Conservation (phyloP, 2,888 invertebrate species). For the Ligdia adustata region DNA sequence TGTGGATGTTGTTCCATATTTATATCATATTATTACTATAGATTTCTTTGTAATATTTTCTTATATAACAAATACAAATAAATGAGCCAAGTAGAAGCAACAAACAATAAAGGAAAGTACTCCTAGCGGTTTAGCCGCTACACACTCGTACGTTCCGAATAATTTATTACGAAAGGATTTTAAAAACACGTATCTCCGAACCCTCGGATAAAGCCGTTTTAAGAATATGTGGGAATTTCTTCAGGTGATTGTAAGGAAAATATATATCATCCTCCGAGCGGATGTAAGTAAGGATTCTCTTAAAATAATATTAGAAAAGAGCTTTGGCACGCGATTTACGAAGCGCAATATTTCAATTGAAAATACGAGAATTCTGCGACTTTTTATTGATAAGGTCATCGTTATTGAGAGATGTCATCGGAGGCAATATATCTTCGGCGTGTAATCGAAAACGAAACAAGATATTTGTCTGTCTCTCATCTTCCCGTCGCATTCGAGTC, state of each 20-base stretch:
- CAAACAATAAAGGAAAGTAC: slow-evolving; percentile 56
- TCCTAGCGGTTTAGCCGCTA: slow-evolving; percentile 61
- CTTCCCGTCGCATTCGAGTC: slow-evolving; percentile 61
- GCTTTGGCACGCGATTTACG: slow-evolving; percentile 21
- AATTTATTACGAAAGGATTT: slow-evolving; percentile 80
- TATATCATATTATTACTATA: too few relatives aligned
- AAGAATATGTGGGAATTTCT: slow-evolving; percentile 76
- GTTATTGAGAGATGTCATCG: slow-evolving; percentile 12
- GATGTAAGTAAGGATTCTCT: slow-evolving; percentile 28
- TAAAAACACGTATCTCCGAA: slow-evolving; percentile 73
- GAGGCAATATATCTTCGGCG: slow-evolving; percentile 37
- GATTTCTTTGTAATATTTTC: too few relatives aligned
- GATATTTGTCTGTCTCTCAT: slow-evolving; percentile 70
- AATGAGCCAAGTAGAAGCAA: slow-evolving; percentile 31
- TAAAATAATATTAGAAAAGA: slow-evolving; percentile 29
- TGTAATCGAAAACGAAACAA: slow-evolving; percentile 46
- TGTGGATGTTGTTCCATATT: too few relatives aligned
- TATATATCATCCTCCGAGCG: slow-evolving; percentile 47
- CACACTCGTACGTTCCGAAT: slow-evolving; percentile 58
- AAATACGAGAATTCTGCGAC: background rate
- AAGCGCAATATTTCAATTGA: slow-evolving; percentile 9
- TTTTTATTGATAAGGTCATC: background rate
- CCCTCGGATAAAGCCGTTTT: slow-evolving; percentile 70
- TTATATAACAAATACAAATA: slow-evolving; percentile 22
- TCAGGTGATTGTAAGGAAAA: slow-evolving; percentile 63